A percentile compares a stretch with the other conserved stretches of the same genome.
These are phyloP conservation scores for Sipha maydis DNA, from an alignment of 2,888 invertebrate genomes.

Conservation along the genomic window DNA sequence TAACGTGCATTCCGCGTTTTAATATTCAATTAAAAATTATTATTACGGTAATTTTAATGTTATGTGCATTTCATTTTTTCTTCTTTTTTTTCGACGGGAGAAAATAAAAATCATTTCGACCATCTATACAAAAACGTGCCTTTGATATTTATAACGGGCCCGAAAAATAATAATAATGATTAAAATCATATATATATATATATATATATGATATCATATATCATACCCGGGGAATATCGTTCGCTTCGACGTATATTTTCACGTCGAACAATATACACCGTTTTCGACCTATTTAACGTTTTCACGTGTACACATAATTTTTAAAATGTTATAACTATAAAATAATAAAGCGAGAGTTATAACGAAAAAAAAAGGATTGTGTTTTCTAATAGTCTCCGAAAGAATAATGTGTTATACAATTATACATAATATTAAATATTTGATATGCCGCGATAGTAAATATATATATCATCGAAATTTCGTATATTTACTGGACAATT, in stretches of 20 bases:
- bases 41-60: neutral
- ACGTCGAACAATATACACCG: neutral
- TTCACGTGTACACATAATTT: neutral
- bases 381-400: neutral
- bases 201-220: no score
- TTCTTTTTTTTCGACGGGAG: neutral
- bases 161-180: slow-evolving; percentile 15
- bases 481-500: no score
- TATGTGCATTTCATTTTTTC: neutral
- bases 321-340: neutral
- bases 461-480: no score
- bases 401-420: neutral
- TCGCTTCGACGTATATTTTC: neutral
- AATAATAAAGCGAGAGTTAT: neutral
- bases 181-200: neutral
- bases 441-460: neutral
- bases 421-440: neutral
- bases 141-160: slow-evolving; percentile 25
- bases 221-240: neutral
- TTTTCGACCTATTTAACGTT: neutral
- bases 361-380: neutral
- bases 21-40: slow-evolving; percentile 11
- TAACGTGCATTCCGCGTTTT: neutral
- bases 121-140: neutral
- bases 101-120: neutral